Percentiles rank a stretch among this genome's conserved stretches.
phyloP scores from a whole-genome alignment of 2,888 invertebrate genomes.

The Cheilosia scutellata region DNA sequence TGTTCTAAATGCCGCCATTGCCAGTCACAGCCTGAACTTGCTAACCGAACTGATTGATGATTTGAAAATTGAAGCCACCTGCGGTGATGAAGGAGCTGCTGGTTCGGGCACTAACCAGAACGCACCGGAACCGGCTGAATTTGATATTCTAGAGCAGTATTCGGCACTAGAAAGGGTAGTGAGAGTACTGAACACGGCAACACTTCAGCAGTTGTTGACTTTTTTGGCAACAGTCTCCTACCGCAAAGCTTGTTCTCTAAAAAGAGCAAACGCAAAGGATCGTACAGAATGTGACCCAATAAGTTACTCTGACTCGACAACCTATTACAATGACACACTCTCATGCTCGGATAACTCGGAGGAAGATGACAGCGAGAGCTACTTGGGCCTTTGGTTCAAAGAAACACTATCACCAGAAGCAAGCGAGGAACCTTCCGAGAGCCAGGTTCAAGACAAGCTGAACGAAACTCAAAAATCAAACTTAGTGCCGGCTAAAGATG shows the following conservation, averaged over 20 bases:
- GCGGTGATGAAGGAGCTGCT: conserved; percentile 77
- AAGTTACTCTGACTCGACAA: conserved; percentile 95
- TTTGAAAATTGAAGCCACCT: conserved; percentile 83
- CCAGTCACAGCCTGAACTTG: conserved; percentile 92
- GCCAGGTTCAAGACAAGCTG: conserved; percentile 85
- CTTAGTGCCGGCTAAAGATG: conserved; percentile 91
- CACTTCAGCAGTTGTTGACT: conserved; percentile 89
- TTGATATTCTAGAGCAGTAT: conserved; percentile 84
- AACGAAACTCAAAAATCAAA: conserved; percentile 84
- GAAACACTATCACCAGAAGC: conserved; percentile 92
- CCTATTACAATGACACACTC: conserved; percentile 97
- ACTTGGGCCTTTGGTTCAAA: conserved; percentile 95
- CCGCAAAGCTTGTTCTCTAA: conserved; percentile 94
- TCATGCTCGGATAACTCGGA: conserved; percentile 96
- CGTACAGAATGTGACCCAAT: conserved; percentile 92
- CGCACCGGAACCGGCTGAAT: conserved; percentile 82
- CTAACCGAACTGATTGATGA: conserved; percentile 83
- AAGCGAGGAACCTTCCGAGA: conserved; percentile 86
- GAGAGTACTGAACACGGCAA: conserved; percentile 85
- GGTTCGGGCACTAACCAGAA: conserved; percentile 58
- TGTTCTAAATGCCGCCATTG: conserved; percentile 94
- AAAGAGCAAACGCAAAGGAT: conserved; percentile 90
- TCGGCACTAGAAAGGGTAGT: conserved; percentile 85
- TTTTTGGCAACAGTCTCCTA: conserved; percentile 95
- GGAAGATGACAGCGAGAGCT: conserved; percentile 88